Conservation (phyloP, 2,888 invertebrate species). For the Dicyrtomina minuta region DNA sequence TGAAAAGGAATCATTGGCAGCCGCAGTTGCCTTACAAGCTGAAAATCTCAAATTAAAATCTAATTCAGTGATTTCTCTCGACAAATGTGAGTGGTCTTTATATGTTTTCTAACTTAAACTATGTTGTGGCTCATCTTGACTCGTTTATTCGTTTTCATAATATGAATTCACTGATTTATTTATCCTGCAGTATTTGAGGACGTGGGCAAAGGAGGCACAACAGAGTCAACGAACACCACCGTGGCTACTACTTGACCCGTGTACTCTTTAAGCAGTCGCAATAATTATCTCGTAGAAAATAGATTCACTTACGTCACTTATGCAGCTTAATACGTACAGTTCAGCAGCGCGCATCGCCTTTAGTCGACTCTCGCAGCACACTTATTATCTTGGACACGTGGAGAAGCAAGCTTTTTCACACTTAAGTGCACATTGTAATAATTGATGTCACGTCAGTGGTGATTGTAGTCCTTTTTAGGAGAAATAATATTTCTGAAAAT, state of each 20-base stretch:
- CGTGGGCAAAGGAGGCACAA: constrained; percentile 7
- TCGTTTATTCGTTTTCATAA: not conserved
- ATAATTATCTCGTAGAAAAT: constrained; percentile 1
- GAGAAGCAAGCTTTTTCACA: not conserved
- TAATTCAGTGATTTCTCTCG: constrained; percentile 76
- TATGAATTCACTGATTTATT: constrained; percentile 7
- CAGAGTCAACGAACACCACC: not conserved
- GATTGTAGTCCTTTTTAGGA: not conserved
- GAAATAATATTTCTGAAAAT: constrained; percentile 6
- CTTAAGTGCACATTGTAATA: too few relatives aligned
- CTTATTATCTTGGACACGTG: not conserved
- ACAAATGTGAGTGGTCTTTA: constrained; percentile 68
- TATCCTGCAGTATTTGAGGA: constrained; percentile 31
- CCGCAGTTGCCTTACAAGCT: constrained; percentile 58
- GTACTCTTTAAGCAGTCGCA: constrained; percentile 14
- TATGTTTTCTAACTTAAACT: not conserved
- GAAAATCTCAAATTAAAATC: constrained; percentile 43
- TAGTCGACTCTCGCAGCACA: too few relatives aligned
- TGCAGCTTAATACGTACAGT: too few relatives aligned
- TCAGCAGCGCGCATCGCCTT: too few relatives aligned
- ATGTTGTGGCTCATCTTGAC: not conserved
- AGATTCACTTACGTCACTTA: too few relatives aligned
- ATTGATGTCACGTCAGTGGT: too few relatives aligned
- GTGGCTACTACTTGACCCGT: constrained; percentile 25
- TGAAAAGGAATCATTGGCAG: constrained; percentile 62